Conservation (phyloP, 2,113 vertebrate species). For the Boleophthalmus pectinirostris region DNA sequence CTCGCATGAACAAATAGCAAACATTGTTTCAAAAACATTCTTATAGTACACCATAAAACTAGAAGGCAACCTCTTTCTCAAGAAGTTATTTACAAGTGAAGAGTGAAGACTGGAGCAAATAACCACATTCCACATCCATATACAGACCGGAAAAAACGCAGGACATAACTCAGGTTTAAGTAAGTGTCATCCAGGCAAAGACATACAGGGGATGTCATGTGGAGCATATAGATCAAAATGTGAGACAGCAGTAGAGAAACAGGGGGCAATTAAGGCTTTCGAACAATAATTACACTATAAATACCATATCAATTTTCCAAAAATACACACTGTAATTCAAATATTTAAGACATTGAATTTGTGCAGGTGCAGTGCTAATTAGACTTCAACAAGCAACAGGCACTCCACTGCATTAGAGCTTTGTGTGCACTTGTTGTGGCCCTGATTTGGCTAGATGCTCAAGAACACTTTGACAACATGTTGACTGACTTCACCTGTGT, state of each 20-base stretch:
- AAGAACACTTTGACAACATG: conserved; percentile 18
- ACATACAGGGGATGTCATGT: conserved; percentile 12
- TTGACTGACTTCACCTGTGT: conserved; percentile 31
- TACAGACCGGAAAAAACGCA: conserved; percentile 43
- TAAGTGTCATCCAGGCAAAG: conserved; percentile 26
- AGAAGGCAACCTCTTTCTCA: conserved; percentile 8
- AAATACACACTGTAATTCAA: not conserved
- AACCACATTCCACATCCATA: conserved; percentile 55
- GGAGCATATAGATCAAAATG: not conserved
- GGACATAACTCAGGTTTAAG: conserved; percentile 36
- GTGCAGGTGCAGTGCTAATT: not conserved
- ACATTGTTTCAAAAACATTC: conserved; percentile 19
- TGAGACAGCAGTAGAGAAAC: not conserved
- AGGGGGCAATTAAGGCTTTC: not conserved
- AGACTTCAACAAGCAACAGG: conserved; percentile 4
- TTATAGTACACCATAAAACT: conserved; percentile 14
- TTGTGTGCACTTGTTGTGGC: not conserved
- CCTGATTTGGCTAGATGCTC: conserved; percentile 18
- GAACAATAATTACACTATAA: not conserved
- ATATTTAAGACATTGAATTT: not conserved
- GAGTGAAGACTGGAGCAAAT: conserved; percentile 46
- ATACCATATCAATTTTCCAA: not conserved
- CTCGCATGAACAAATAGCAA: conserved; percentile 23
- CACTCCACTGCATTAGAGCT: not conserved
- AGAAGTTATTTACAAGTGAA: conserved; percentile 27